Evolutionary conservation across 1,140 invertebrate species (phyloP), one percentile per base, ranked within the genome.

Genomic region (Papilio aristodemus): DNA sequence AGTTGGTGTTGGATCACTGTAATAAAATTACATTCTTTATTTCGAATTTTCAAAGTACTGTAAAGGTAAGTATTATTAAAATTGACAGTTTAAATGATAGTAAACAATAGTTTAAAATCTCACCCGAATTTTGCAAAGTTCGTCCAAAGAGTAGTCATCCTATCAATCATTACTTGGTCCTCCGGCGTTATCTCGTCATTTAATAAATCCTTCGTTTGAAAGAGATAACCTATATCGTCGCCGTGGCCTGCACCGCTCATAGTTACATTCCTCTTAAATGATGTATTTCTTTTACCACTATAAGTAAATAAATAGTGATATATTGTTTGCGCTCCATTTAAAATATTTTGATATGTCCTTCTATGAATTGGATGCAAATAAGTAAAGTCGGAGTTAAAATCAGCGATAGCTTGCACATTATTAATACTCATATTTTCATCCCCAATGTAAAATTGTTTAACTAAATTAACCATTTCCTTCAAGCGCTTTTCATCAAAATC

Each of bases 121-220:
- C 68, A 84, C 82, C 77, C 70, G 54, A 71, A 79, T 76, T 84
- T 84, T 7, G 74, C 77, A 38, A 84, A 84, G 58, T 85, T 85
- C 8, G 78, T 72, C 81, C 81, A 85, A 63, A 85, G 69, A 27
- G 73, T 79, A 8, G 81, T 85, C 62, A 85, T 78, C 22, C 71
- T 63, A 67, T 85, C 73, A 58, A 81, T 71, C 4, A 77, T 74
- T 11, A 76, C 22, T 50, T 78, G 75, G 59, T 83, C 77, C 54
- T 74, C 71, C 41, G 66, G 37, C 8, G 69, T 69, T 5, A 67
- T 59, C 6, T 62, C 38, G 22, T 67, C 70, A 17, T 38, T 22
- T 7, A 75, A 50, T 14, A 50, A 46, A 43, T 32, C 22, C 4
- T 39, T 11, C 25, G 74, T 66, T 13, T 75, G 72, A 67, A 79